Evolutionary conservation across 2,113 vertebrate genomes (phyloP), one percentile per base, ranked within the genome.

Genomic region (Tonatia bakeri): DNA sequence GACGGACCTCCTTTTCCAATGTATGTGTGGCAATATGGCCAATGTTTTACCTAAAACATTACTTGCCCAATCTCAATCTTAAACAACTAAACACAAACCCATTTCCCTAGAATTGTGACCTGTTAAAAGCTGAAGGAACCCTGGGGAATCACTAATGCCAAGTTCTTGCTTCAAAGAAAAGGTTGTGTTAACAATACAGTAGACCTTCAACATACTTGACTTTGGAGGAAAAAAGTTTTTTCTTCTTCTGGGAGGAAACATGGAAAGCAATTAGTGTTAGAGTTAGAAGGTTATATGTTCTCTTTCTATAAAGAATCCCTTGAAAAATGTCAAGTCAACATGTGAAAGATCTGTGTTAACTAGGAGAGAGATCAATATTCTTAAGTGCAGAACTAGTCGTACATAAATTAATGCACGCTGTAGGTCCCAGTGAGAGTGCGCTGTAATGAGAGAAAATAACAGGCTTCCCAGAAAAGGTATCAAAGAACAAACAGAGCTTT

Each of bases 11-110:
- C 50, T 92, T 81, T 96, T 50, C 40, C 19, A 81, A 20, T 45
- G 11, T 14, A 76, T 26, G 1, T 59, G 59, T 26, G 36, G 61
- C 54, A 79, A 52, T 52, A 75, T 28, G 17, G 11, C 28, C 50
- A 95, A 24, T 28, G n/a, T 91, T 93, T 96, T 31, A 81, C 65
- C 73, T 22, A 82, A 77, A 72, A 77, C 14, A 84, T 80, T 75
- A 84, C 52, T 16, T 82, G 22, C 47, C 31, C 33, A 67, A 67
- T 82, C 72, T 94, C 85, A 81, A 50, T 87, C 72, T 77, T 45
- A 81, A 77, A 38, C 61, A 84, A 70, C 79, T 47, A n/a, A 75
- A 80, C 20, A 52, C 73, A 92, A 90, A 87, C 19, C 12, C 26
- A 80, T 59, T 43, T 54, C 33, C 59, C 24, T 31, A 47, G 17